Evolutionary conservation across 2,888 invertebrate species (phyloP).

Genomic region (Lycaena phlaeas): DNA sequence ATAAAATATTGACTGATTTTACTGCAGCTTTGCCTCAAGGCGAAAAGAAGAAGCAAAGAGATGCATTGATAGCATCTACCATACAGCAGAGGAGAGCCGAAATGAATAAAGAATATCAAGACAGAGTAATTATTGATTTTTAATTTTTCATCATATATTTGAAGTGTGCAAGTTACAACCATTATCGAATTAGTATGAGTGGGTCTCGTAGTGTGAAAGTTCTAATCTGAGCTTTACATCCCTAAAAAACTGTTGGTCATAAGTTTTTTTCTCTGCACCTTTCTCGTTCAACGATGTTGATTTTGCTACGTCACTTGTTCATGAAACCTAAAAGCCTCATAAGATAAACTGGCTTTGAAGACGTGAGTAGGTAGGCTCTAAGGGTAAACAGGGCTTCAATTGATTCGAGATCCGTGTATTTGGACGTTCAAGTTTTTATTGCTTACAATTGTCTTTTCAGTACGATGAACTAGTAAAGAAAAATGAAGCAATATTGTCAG

Average conservation of each 20-base stretch:
- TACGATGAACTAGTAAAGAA: constrained; percentile 25
- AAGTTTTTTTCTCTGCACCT: no score
- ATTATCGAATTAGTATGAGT: background rate
- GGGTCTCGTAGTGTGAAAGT: background rate
- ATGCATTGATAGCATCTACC: constrained; percentile 19
- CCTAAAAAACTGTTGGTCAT: background rate
- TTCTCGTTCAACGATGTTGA: no score
- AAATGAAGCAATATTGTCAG: constrained; percentile 23
- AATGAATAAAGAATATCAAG: constrained; percentile 29
- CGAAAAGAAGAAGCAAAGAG: constrained; percentile 24
- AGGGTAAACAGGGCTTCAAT: no score
- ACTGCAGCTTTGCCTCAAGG: constrained; percentile 27
- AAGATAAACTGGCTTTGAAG: no score
- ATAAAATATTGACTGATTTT: background rate
- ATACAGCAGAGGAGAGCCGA: constrained; percentile 26
- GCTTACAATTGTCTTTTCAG: constrained; percentile 23
- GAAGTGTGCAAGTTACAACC: no score
- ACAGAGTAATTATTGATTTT: constrained; percentile 26
- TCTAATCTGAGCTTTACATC: background rate
- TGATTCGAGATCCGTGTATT: background rate
- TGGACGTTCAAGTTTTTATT: background rate
- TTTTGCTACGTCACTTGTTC: no score
- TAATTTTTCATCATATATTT: no score
- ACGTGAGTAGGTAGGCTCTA: no score
- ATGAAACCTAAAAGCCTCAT: no score